Conservation (phyloP, 2,113 vertebrate genomes). For the Daphoenositta chrysoptera region DNA sequence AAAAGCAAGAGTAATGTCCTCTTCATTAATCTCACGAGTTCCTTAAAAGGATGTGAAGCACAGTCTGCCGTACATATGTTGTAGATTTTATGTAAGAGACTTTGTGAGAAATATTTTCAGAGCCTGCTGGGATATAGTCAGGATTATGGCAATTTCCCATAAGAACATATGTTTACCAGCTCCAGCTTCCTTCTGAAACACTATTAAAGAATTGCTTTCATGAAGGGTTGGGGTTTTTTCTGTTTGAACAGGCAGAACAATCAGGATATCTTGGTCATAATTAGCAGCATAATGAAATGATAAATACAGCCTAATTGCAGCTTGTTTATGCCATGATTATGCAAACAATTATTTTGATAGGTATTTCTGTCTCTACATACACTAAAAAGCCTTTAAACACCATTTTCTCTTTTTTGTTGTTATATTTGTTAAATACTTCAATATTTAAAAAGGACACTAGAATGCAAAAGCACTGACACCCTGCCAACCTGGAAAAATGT, state of each 20-base stretch:
- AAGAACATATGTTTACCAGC: conserved; percentile 74
- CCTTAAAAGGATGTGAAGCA: conserved; percentile 48
- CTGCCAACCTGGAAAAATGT: neutral
- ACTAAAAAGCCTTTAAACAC: neutral
- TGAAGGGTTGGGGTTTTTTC: neutral
- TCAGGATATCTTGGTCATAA: conserved; percentile 46
- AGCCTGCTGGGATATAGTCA: conserved; percentile 55
- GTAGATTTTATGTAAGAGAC: conserved; percentile 57
- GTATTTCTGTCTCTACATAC: neutral
- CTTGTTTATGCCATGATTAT: neutral
- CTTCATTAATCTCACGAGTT: conserved; percentile 21
- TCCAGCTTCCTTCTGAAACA: conserved; percentile 58
- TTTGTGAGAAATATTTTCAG: conserved; percentile 65
- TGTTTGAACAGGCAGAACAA: conserved; percentile 44
- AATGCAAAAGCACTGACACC: neutral
- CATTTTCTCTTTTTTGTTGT: neutral
- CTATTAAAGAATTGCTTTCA: conserved; percentile 39
- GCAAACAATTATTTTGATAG: neutral
- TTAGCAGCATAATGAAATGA: conserved; percentile 2
- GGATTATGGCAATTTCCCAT: conserved; percentile 54
- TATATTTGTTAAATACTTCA: neutral
- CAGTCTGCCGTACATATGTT: conserved; percentile 49
- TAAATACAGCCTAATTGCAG: neutral
- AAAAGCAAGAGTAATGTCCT: neutral
- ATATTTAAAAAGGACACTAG: neutral